A percentile compares a stretch with the other conserved stretches of the same genome.
Evolutionary conservation across 2,113 vertebrate genomes (phyloP).

Genomic region (Clarias batrachus): DNA sequence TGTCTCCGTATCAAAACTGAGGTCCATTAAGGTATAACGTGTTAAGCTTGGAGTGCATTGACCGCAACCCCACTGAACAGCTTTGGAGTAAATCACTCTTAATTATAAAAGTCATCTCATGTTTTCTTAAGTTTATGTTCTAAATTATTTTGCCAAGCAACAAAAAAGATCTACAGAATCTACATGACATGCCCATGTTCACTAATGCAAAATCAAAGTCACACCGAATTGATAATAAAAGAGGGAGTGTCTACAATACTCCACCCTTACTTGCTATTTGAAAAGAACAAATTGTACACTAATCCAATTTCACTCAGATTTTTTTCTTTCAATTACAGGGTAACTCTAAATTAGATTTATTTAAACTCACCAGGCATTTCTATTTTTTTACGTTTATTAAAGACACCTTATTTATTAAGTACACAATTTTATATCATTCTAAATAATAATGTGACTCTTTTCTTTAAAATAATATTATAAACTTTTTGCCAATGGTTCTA

Average conservation of each 20-base stretch:
- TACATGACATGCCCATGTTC: not conserved
- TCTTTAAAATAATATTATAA: not conserved
- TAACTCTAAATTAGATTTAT: not conserved
- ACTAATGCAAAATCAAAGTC: not conserved
- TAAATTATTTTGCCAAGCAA: not conserved
- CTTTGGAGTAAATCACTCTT: not conserved
- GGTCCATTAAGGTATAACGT: not conserved
- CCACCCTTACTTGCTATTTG: not conserved
- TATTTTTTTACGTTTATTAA: not conserved
- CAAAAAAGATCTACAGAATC: no score
- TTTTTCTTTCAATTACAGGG: not conserved
- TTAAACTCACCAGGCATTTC: not conserved
- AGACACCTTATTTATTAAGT: not conserved
- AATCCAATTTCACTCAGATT: not conserved
- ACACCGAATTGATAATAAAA: not conserved
- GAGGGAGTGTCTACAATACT: not conserved
- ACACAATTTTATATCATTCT: not conserved
- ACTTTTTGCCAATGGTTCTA: not conserved
- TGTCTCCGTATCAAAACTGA: not conserved
- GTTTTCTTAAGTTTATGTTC: not conserved
- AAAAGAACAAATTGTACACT: not conserved
- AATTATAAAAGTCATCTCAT: not conserved
- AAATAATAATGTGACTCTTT: not conserved
- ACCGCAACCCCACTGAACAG: no score
- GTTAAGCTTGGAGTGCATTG: no score